These are phyloP conservation scores for Solenodon paradoxus DNA, from an alignment of 2,113 vertebrate genomes.

Conservation along the genomic window DNA sequence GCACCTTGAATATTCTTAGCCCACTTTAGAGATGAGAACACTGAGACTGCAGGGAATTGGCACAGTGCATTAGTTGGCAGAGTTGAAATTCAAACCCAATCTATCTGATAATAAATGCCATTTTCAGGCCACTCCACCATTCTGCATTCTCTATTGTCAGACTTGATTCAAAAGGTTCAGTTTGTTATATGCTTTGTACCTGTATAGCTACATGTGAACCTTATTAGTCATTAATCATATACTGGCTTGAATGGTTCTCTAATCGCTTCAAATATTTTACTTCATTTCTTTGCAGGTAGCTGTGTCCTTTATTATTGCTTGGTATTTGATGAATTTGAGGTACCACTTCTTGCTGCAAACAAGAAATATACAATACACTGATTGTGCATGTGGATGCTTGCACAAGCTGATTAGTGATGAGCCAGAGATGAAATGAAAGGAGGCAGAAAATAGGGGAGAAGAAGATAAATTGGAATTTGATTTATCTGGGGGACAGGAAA, in stretches of 20 bases:
- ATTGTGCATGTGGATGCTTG: slow-evolving; percentile 61
- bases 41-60: background rate
- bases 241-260: background rate
- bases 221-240: background rate
- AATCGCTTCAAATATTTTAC: slow-evolving; percentile 29
- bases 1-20: background rate
- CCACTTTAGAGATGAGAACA: background rate
- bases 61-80: background rate
- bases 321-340: slow-evolving; percentile 20
- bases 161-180: background rate
- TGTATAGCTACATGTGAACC: background rate
- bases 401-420: slow-evolving; percentile 55
- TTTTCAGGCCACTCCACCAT: background rate
- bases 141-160: background rate
- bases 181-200: background rate
- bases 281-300: slow-evolving; percentile 5
- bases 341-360: background rate
- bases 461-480: slow-evolving; percentile 57
- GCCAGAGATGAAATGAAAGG: slow-evolving; percentile 41
- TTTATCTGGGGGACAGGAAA: slow-evolving; percentile 54
- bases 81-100: background rate
- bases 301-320: background rate
- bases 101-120: background rate
- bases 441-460: slow-evolving; percentile 50
- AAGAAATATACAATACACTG: slow-evolving; percentile 33